Percentiles rank a stretch among this genome's conserved stretches.
Evolutionary conservation across 2,888 invertebrate species (phyloP).

Genomic region (Heliconius erato): DNA sequence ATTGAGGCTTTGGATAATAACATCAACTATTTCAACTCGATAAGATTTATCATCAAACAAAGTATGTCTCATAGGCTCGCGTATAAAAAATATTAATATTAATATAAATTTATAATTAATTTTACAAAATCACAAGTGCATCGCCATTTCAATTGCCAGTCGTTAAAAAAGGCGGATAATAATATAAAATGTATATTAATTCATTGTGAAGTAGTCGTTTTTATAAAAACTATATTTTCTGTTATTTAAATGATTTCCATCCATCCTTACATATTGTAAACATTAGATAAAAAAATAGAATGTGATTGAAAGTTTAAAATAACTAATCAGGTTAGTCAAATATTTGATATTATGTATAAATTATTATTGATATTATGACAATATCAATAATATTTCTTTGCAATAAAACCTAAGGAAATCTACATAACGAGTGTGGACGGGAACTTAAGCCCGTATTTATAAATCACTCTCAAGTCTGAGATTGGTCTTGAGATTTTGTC

Average conservation of each 20-base stretch:
- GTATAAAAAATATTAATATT: background rate
- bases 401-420: background rate
- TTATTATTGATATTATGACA: too few relatives aligned
- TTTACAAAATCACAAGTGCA: background rate
- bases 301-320: background rate
- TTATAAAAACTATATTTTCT: background rate
- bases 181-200: background rate
- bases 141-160: background rate
- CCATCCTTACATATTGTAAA: background rate
- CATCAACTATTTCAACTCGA: background rate
- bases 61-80: background rate
- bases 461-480: too few relatives aligned
- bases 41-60: background rate
- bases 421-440: conserved; percentile 18
- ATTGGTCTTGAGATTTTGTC: too few relatives aligned
- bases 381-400: background rate
- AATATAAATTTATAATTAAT: background rate
- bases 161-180: background rate
- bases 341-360: background rate
- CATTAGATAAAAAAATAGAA: background rate
- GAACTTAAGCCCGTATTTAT: too few relatives aligned
- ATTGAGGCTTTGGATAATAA: background rate
- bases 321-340: background rate
- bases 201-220: background rate
- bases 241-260: background rate